phyloP scores from a whole-genome alignment of 2,113 vertebrate species.

The Thamnaconus septentrionalis region DNA sequence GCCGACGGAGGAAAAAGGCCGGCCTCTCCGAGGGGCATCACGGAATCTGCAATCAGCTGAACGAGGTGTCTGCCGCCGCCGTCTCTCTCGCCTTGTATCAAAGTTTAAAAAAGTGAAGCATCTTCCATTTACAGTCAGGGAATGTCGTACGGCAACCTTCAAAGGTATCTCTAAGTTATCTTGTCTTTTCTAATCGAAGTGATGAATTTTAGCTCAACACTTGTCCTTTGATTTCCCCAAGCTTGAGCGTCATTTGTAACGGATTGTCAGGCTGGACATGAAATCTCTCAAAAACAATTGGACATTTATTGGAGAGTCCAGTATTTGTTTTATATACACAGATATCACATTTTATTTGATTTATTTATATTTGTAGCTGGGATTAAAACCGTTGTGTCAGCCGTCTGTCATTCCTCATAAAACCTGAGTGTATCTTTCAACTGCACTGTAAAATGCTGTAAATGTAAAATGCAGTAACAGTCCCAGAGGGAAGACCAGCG shows the following conservation, averaged over 20 bases:
- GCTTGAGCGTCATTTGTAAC: neutral
- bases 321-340: too few species aligned
- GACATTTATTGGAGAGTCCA: too few species aligned
- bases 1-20: constrained; percentile 41
- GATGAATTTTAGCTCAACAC: constrained; percentile 17
- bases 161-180: constrained; percentile 17
- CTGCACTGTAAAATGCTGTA: too few species aligned
- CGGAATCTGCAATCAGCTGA: constrained; percentile 64
- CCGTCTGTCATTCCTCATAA: too few species aligned
- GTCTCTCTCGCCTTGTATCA: constrained; percentile 42
- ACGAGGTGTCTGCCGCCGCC: constrained; percentile 29
- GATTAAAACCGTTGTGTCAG: too few species aligned
- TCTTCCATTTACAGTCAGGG: constrained; percentile 47
- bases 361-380: too few species aligned
- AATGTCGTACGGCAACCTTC: constrained; percentile 29
- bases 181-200: constrained; percentile 22
- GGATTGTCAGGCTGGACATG: neutral
- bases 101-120: constrained; percentile 49
- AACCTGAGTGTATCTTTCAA: too few species aligned
- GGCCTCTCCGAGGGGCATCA: constrained; percentile 33
- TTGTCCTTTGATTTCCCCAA: constrained; percentile 1
- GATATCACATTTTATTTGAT: too few species aligned
- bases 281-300: neutral
- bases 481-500: too few species aligned
- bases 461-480: too few species aligned